These are phyloP conservation scores for Acrobasis suavella DNA, from an alignment of 2,888 invertebrate species.

Conservation along the genomic window DNA sequence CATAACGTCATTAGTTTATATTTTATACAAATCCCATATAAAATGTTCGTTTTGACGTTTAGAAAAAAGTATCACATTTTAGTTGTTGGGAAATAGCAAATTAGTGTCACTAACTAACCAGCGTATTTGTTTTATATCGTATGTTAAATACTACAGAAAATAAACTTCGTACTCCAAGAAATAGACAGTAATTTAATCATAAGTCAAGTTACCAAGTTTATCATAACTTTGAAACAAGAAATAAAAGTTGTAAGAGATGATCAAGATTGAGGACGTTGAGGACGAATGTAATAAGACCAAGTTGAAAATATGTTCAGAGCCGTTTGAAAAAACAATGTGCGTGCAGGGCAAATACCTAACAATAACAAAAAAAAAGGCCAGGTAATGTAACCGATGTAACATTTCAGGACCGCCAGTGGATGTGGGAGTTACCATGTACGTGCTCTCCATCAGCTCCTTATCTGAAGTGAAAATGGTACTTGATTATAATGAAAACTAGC, in stretches of 20 bases:
- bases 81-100: no score
- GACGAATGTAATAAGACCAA: conserved; percentile 15
- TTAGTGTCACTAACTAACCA: background rate
- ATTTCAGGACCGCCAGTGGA: conserved; percentile 89
- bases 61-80: no score
- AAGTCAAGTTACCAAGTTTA: conserved; percentile 11
- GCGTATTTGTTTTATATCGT: no score
- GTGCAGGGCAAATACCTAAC: conserved; percentile 2
- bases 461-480: conserved; percentile 92
- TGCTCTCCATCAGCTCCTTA: conserved; percentile 90
- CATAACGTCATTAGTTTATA: no score
- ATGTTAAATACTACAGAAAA: conserved; percentile 13
- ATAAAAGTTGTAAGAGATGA: conserved; percentile 14
- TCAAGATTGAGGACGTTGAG: conserved; percentile 24
- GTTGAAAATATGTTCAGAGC: background rate
- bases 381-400: conserved; percentile 54
- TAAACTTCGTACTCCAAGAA: conserved; percentile 11
- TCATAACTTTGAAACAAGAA: conserved; percentile 19
- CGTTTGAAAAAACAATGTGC: background rate
- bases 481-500: conserved; percentile 56
- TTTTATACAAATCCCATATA: no score
- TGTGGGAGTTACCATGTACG: conserved; percentile 91
- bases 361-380: conserved; percentile 31
- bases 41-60: no score
- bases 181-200: conserved; percentile 15